Conservation (phyloP, 2,797 vertebrate genomes). For the Tenualosa thibaudeaui region DNA sequence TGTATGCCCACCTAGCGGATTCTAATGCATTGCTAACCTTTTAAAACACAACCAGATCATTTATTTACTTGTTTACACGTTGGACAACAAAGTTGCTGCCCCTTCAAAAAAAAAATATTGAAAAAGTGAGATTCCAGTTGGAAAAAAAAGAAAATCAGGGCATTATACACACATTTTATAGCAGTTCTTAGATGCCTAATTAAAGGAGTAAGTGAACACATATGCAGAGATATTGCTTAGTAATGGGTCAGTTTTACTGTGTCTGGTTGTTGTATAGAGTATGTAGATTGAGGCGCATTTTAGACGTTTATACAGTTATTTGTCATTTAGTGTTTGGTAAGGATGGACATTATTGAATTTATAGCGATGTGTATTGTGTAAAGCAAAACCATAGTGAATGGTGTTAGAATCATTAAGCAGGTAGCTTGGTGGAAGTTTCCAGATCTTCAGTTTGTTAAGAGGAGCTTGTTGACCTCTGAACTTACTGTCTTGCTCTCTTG, state of each 20-base stretch:
- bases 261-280: no score
- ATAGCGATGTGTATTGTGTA: not conserved
- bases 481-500: conserved; percentile 40
- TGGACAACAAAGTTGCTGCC: conserved; percentile 45
- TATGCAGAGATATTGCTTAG: no score
- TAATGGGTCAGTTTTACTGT: no score
- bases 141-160: conserved; percentile 38
- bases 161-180: conserved; percentile 54
- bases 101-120: not conserved
- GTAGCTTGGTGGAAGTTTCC: conserved; percentile 10
- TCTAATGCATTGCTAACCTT: conserved; percentile 60
- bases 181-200: conserved; percentile 8
- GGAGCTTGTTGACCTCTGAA: conserved; percentile 50
- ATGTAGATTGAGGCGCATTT: no score
- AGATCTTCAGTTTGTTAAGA: conserved; percentile 37
- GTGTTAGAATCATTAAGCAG: conserved; percentile 1
- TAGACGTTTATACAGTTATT: no score
- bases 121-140: not conserved
- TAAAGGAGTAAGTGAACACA: conserved; percentile 22
- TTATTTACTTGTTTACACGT: conserved; percentile 63
- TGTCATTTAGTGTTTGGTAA: no score
- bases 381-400: no score
- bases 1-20: conserved; percentile 67
- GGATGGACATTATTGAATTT: no score
- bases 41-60: conserved; percentile 67